Percentiles rank a stretch among this genome's conserved stretches.
Conservation (phyloP, 2,113 vertebrate genomes). For the Ctenodactylus gundi region DNA sequence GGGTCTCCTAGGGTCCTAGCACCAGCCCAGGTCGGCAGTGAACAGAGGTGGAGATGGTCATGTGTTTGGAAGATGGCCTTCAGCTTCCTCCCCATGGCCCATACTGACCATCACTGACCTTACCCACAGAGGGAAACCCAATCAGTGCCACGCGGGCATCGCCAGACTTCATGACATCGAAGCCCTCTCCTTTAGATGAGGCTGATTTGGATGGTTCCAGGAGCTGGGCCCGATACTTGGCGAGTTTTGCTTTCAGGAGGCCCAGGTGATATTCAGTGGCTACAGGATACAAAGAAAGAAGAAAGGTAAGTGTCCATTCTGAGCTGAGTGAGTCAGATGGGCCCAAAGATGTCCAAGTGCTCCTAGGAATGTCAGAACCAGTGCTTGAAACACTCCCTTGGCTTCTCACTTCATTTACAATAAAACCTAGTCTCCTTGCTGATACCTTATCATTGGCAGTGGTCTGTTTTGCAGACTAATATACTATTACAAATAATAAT, state of each 20-base stretch:
- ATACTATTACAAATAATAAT: too few species aligned
- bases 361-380: neutral
- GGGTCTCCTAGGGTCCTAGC: neutral
- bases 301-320: neutral
- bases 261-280: conserved; percentile 98
- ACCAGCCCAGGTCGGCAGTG: fast-evolving
- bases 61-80: neutral
- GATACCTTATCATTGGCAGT: neutral
- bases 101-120: conserved; percentile 88
- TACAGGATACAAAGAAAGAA: conserved; percentile 69
- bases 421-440: neutral
- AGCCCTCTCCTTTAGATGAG: conserved; percentile 95
- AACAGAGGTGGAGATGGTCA: neutral
- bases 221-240: conserved; percentile 97
- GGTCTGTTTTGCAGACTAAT: too few species aligned
- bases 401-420: neutral
- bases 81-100: neutral
- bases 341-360: neutral
- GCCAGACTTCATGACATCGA: conserved; percentile 99
- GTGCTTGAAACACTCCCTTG: neutral
- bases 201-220: conserved; percentile 95
- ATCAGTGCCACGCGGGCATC: conserved; percentile 98
- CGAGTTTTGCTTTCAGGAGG: conserved; percentile 97
- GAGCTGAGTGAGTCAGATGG: neutral
- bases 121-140: conserved; percentile 98